A percentile compares a stretch with the other conserved stretches of the same genome.
phyloP scores from a whole-genome alignment of 2,797 vertebrate genomes.

The Centropyge bicolor region DNA sequence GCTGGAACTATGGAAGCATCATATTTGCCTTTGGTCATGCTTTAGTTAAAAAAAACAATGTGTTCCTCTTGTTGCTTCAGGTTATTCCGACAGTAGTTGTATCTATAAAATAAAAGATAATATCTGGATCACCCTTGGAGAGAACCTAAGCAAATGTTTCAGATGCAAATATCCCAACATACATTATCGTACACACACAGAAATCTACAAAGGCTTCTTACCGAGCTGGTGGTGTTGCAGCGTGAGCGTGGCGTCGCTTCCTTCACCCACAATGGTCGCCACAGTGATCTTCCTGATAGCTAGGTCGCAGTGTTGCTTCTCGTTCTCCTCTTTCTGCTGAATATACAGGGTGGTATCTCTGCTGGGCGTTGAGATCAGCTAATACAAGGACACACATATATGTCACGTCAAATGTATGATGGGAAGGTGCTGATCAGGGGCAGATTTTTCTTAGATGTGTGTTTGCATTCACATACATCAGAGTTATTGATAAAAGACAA shows the following conservation, averaged over 20 bases:
- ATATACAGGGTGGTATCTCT: slow-evolving; percentile 75
- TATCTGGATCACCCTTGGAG: not conserved
- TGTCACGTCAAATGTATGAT: not conserved
- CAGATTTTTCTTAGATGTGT: not conserved
- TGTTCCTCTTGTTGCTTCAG: not conserved
- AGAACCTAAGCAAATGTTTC: slow-evolving; percentile 23
- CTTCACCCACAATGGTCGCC: slow-evolving; percentile 79
- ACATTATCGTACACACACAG: not conserved
- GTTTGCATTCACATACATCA: not conserved
- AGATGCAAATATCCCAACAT: slow-evolving; percentile 20
- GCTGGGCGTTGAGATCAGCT: slow-evolving; percentile 86
- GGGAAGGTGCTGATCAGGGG: not conserved
- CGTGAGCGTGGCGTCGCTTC: slow-evolving; percentile 66
- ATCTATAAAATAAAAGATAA: not conserved
- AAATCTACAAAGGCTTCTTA: slow-evolving; percentile 45
- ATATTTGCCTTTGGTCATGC: slow-evolving; percentile 29
- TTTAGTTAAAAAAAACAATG: slow-evolving; percentile 9
- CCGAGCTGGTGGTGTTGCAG: slow-evolving; percentile 82
- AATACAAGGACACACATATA: slow-evolving; percentile 5
- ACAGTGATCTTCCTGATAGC: slow-evolving; percentile 82
- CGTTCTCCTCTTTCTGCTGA: slow-evolving; percentile 82
- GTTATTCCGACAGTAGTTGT: not conserved
- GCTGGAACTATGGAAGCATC: slow-evolving; percentile 1
- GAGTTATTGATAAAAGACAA: not conserved
- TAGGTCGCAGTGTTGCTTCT: slow-evolving; percentile 79